Base-by-base conservation (phyloP, 2,797 vertebrate genomes). In the Falco biarmicus region DNA sequence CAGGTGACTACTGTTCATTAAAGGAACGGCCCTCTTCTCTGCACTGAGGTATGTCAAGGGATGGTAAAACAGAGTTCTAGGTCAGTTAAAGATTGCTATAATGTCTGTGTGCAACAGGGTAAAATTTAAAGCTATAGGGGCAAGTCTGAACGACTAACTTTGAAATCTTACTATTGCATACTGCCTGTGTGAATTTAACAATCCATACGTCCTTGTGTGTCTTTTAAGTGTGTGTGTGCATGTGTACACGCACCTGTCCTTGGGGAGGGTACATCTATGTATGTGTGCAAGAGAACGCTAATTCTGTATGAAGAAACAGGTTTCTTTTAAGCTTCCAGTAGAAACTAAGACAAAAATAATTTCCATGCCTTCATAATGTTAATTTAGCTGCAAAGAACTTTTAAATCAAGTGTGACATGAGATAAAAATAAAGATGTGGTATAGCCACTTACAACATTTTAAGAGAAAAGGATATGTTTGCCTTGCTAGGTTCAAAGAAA, bases 391-490 rank as follows among this genome's bases (percentile, higher is more conserved):
- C 4, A 2, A 92, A 94, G 51, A 95, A 83, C 13, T 19, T 90
- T 89, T 83, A 83, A 95, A 86, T 84, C 51, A 96, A 93, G 73
- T 2, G 0, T 43, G 54, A 89, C 25, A 74, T 19, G 20, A 63
- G 37, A 75, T 53, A 87, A 94, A 95, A 92, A 84, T 76, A 93
- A 64, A 93, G 54, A 85, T n/a, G 41, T 21, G 9, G 15, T 84
- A 17, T 34, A 84, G 61, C 20, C 57, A 77, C 63, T 80, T 61
- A 68, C 1, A 84, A 25, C 20, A 48, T 71, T 69, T 92, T 57
- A 71, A 86, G 45, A 76, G 63, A 86, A 96, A 87, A 90, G 54
- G 32, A 17, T 68, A 29, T 32, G 59, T 77, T 96, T 93, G 70
- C 48, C 77, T 75, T 66, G 34, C 26, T 76, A 41, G 24, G 10